Base-by-base conservation (phyloP, 2,797 vertebrate species). In the Karalla daura region DNA sequence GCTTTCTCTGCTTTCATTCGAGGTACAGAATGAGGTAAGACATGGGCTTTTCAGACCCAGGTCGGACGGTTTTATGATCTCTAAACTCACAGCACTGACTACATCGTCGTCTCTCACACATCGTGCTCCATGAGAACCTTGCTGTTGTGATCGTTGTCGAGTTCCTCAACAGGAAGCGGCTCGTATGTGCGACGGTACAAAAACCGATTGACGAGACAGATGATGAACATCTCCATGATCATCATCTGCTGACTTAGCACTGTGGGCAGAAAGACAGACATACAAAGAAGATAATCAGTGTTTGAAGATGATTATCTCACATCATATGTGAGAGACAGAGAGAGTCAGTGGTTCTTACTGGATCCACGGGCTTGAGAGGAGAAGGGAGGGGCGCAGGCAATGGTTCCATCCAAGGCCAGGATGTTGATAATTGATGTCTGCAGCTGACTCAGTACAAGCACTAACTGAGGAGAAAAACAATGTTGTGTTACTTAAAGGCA, bases 221-320 rank as follows among this genome's bases (percentile, higher is more conserved):
- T 92, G 76, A 96, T 90, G 86, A 97, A 96, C 93, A 95, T 96
- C 89, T 97, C 95, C 85, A 94, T 87, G 77, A 96, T 95, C 87
- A 95, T 93, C 75, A 96, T 74, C 91, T 96, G 94, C 82, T 96
- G 94, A 80, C 81, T 94, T 10, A 96, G 85, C 91, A 95, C 95
- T 96, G 83, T 1, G 49, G 25, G 43, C 14, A 25, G 1, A 59
- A 1, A 40, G 18, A 49, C 0, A 52, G 13, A 74, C n/a, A 59
- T 7, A 63, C 30, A 64, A 3, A 61, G 15, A 43, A 0, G 44
- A 32, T 20, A 17, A 30, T 47, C 15, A 36, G 12, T 20, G 5
- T 52, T 43, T 39, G 10, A 70, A 28, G 20, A 55, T 4, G 18
- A 51, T 23, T 27, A n/a, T 59, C 51, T 56, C 9, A 44, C 2